These are phyloP conservation scores for Zootermopsis nevadensis DNA, from an alignment of 2,888 invertebrate genomes.

Conservation along the genomic window DNA sequence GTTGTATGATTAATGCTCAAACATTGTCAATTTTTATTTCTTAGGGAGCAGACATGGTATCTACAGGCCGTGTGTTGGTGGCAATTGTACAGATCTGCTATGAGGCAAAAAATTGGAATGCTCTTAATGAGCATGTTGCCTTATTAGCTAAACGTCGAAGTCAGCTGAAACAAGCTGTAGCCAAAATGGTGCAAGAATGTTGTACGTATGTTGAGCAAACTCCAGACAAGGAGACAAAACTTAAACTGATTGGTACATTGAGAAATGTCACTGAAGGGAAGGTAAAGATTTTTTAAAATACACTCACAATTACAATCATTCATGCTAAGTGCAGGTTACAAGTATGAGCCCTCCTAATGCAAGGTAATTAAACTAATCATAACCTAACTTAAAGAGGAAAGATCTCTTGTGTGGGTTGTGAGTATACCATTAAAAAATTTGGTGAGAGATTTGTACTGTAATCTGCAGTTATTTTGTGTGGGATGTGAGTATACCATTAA, in stretches of 20 bases:
- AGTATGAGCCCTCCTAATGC: too few relatives aligned
- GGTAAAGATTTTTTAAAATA: conserved; percentile 60
- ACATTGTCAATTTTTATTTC: conserved; percentile 52
- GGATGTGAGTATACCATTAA: too few relatives aligned
- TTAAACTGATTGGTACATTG: conserved; percentile 95
- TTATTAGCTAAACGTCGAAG: conserved; percentile 92
- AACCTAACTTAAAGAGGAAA: too few relatives aligned
- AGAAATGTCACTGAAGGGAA: conserved; percentile 97
- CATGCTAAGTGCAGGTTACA: too few relatives aligned
- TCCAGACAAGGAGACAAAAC: conserved; percentile 88
- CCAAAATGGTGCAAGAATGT: conserved; percentile 97
- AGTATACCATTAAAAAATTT: too few relatives aligned
- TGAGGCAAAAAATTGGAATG: conserved; percentile 92
- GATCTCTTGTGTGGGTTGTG: too few relatives aligned
- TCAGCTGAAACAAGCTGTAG: conserved; percentile 96
- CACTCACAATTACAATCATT: too few relatives aligned
- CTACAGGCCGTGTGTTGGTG: conserved; percentile 92
- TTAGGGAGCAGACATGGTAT: conserved; percentile 93
- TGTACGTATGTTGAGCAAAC: conserved; percentile 93
- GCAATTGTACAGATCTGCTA: conserved; percentile 92
- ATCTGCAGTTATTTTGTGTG: too few relatives aligned
- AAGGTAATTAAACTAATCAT: too few relatives aligned
- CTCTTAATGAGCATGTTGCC: conserved; percentile 93
- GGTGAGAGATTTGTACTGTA: too few relatives aligned
- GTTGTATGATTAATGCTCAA: too few relatives aligned